Evolutionary conservation across 2,797 vertebrate genomes (phyloP), one percentile per base, ranked within the genome.

Genomic region (Girardinus metallicus): DNA sequence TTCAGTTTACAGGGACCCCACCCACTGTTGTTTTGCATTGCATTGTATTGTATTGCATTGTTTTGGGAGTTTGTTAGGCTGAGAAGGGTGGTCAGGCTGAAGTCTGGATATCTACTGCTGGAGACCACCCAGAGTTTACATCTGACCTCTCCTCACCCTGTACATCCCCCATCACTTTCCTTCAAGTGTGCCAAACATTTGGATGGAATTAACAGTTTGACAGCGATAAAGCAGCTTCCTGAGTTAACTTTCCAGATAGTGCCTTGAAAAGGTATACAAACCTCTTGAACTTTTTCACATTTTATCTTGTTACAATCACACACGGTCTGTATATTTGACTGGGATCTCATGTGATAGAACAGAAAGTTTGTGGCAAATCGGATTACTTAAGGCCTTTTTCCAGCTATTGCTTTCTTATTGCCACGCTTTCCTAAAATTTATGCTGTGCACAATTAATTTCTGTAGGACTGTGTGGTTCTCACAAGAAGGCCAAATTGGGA

Each of bases 111-210:
- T 70, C 73, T 77, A 74, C 74, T 75, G 62, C 78, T 53, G 47
- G 1, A 80, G 89, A 93, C 89, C 89, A 91, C 90, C 90, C 88
- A 89, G 74, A 80, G 71, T 76, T 83, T 75, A 80, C 26, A 6
- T 79, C 60, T 84, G 78, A 84, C 77, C 79, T 76, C 74, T 60
- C 80, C 71, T 71, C 73, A 62, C 80, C 47, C 5, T 74, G 1
- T 72, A 21, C 26, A 51, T n/a, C 71, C 15, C 39, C 36, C 47
- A n/a, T 39, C 49, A n/a, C 62, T 64, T 72, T 78, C 49, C 80
- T 43, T 79, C 75, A 82, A 74, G 90, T 5, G 29, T 68, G 79
- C 75, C 16, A 36, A 76, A 79, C 82, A 39, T 55, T 34, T 77
- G 46, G 26, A 46, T 26, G 49, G 41, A 68, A 44, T 47, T 64